A percentile compares a stretch with the other conserved stretches of the same genome.
phyloP scores from a whole-genome alignment of 2,113 vertebrate species.

The Thalassarche chlororhynchos region DNA sequence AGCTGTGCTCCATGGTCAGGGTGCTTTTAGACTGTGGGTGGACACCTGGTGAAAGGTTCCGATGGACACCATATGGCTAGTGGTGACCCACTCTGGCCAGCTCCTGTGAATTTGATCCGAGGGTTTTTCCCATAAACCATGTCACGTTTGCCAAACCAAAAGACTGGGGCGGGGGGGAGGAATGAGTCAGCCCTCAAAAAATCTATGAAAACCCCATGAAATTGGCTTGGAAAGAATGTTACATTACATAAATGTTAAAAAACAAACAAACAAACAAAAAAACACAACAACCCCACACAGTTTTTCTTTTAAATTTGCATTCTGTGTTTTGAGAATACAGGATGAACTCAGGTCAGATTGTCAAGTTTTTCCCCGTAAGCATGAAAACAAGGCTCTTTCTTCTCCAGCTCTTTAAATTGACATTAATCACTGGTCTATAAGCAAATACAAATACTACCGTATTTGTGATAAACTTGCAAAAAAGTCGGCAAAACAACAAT shows the following conservation, averaged over 20 bases:
- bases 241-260: neutral
- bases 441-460: neutral
- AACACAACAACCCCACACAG: neutral
- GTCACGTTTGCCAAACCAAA: neutral
- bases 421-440: neutral
- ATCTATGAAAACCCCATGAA: neutral
- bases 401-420: neutral
- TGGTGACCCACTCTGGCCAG: neutral
- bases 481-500: neutral
- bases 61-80: rapidly evolving
- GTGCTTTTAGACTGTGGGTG: neutral
- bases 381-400: neutral
- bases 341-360: neutral
- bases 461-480: neutral
- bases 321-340: neutral
- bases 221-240: neutral
- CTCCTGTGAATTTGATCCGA: neutral
- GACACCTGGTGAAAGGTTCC: neutral
- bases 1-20: neutral
- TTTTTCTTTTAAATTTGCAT: neutral
- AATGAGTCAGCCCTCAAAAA: neutral
- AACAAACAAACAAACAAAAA: neutral
- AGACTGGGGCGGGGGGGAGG: too few relatives aligned
- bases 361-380: neutral
- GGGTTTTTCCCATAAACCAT: neutral